Percentiles rank a stretch among this genome's conserved stretches.
These are phyloP conservation scores for Andricus quercusramuli DNA, from an alignment of 2,888 invertebrate genomes.

Conservation along the genomic window DNA sequence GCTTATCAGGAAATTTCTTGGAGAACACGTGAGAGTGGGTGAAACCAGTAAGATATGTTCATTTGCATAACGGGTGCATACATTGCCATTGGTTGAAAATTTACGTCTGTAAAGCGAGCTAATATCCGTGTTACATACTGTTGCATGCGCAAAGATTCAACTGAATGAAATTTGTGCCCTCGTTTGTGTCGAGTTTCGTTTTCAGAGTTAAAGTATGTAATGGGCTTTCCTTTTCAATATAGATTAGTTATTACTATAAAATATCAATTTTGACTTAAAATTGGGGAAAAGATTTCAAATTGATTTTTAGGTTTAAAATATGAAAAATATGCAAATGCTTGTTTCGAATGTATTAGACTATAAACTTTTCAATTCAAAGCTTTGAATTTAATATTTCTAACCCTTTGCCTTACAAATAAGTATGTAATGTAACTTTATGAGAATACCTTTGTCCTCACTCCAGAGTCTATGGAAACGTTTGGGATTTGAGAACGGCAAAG, in stretches of 20 bases:
- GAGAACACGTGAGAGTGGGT: not conserved
- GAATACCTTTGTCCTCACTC: no score
- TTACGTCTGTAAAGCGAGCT: not conserved
- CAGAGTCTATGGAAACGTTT: no score
- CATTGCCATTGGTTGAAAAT: not conserved
- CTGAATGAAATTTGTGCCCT: not conserved
- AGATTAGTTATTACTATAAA: not conserved
- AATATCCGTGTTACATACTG: not conserved
- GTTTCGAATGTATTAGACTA: no score
- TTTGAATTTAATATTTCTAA: no score
- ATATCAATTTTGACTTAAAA: not conserved
- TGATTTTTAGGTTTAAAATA: no score
- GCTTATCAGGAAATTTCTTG: not conserved
- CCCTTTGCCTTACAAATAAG: no score
- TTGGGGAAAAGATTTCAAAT: no score
- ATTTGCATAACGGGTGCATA: conserved; percentile 6
- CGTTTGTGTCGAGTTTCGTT: not conserved
- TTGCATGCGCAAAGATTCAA: not conserved
- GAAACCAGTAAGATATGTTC: conserved; percentile 1
- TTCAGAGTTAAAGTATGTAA: not conserved
- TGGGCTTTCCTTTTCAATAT: not conserved
- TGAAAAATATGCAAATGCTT: no score
- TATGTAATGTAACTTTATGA: no score
- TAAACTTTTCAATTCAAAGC: no score
- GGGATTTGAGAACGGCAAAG: no score